Percentiles rank a stretch among this genome's conserved stretches.
Conservation (phyloP, 2,113 vertebrate species). For the Ammodytes marinus region DNA sequence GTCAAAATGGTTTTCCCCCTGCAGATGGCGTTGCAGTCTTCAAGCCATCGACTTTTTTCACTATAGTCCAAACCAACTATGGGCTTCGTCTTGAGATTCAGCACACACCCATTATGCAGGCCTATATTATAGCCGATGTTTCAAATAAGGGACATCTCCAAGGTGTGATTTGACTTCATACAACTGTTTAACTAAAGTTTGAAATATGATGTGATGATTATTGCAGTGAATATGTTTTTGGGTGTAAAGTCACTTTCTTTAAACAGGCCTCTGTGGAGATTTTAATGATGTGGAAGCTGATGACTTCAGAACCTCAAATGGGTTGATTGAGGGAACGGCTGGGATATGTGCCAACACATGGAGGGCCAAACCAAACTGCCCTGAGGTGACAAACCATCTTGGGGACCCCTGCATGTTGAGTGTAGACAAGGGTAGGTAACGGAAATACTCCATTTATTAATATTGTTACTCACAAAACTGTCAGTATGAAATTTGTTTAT, state of each 20-base stretch:
- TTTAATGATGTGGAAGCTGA: slow-evolving; percentile 89
- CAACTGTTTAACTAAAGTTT: not conserved
- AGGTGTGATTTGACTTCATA: slow-evolving; percentile 78
- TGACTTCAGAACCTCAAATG: slow-evolving; percentile 86
- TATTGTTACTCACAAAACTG: not conserved
- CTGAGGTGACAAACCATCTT: slow-evolving; percentile 80
- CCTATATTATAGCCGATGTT: slow-evolving; percentile 83
- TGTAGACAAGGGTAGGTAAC: slow-evolving; percentile 87
- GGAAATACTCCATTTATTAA: not conserved
- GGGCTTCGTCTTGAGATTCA: slow-evolving; percentile 88
- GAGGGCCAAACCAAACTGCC: slow-evolving; percentile 86
- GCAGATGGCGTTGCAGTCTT: slow-evolving; percentile 87
- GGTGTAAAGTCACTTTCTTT: not conserved
- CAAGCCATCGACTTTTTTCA: slow-evolving; percentile 89
- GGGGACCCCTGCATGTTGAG: slow-evolving; percentile 89
- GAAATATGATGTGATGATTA: not conserved
- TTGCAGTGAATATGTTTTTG: not conserved
- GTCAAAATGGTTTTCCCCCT: not conserved
- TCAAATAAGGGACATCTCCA: slow-evolving; percentile 82
- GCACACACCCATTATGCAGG: slow-evolving; percentile 89
- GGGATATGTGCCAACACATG: slow-evolving; percentile 90
- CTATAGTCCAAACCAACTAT: slow-evolving; percentile 82
- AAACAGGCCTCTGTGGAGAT: slow-evolving; percentile 92
- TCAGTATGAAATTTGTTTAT: not conserved
- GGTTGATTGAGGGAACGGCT: slow-evolving; percentile 88